Evolutionary conservation across 2,888 invertebrate species (phyloP).

Genomic region (Tenthredo mesomela): DNA sequence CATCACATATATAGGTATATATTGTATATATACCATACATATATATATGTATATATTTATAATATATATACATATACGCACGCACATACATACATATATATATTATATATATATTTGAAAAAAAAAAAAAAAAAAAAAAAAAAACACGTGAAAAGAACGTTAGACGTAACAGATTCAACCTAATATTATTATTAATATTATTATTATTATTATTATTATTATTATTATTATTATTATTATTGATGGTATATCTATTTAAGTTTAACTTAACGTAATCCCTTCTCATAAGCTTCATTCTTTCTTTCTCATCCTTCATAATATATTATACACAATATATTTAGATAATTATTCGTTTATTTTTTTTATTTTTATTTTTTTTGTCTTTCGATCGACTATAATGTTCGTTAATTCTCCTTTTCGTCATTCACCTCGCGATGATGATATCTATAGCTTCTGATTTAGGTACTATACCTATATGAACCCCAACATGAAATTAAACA

Average conservation of each 20-base stretch:
- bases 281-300: neutral
- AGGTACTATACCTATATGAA: neutral
- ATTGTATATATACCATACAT: neutral
- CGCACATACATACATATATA: conserved; percentile 9
- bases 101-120: no score
- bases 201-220: neutral
- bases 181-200: conserved; percentile 16
- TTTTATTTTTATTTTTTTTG: conserved; percentile 2
- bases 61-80: no score
- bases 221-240: neutral
- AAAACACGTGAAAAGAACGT: conserved; percentile 31
- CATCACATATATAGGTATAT: neutral
- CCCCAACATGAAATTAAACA: neutral
- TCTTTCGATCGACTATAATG: conserved; percentile 33
- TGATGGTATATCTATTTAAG: neutral
- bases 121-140: no score
- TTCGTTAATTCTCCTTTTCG: neutral
- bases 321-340: neutral
- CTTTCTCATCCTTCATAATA: conserved; percentile 25
- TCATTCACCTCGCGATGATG: neutral
- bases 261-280: neutral
- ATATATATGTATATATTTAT: neutral
- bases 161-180: conserved; percentile 34
- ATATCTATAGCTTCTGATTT: neutral
- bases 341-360: neutral